Evolutionary conservation across 2,113 vertebrate species (phyloP).

Genomic region (Megaceryle torquata): DNA sequence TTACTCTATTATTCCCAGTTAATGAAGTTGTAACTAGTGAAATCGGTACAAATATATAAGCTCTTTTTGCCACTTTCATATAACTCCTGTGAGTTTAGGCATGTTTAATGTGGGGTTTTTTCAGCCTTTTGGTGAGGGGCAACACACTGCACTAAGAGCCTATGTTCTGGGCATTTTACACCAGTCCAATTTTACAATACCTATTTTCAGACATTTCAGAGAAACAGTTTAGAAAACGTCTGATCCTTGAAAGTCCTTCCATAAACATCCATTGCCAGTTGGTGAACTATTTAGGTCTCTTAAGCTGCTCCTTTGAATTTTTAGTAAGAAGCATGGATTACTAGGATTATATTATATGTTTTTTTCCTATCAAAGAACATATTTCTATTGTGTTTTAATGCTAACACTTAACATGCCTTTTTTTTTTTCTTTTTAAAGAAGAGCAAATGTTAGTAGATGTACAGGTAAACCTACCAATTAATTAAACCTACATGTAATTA

Average conservation of each 20-base stretch:
- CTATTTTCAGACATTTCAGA: not conserved
- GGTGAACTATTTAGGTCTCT: not conserved
- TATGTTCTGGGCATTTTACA: not conserved
- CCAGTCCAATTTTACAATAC: not conserved
- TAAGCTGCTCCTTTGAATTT: not conserved
- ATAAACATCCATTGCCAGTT: not conserved
- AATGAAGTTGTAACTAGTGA: not conserved
- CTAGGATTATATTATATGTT: not conserved
- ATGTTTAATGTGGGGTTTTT: not conserved
- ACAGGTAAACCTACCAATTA: constrained; percentile 19
- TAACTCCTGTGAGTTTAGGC: not conserved
- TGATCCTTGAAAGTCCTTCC: not conserved
- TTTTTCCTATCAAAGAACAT: not conserved
- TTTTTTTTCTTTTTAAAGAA: not conserved
- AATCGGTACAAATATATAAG: not conserved
- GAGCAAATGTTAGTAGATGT: not conserved
- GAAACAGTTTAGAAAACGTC: not conserved
- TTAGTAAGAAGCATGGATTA: not conserved
- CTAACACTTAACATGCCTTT: not conserved
- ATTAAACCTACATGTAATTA: constrained; percentile 41
- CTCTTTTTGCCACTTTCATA: not conserved
- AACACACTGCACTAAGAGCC: not conserved
- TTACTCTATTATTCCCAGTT: not conserved
- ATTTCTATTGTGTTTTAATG: not conserved
- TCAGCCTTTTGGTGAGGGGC: not conserved